Evolutionary conservation across 2,888 invertebrate species (phyloP).

Genomic region (Leucoma salicis): DNA sequence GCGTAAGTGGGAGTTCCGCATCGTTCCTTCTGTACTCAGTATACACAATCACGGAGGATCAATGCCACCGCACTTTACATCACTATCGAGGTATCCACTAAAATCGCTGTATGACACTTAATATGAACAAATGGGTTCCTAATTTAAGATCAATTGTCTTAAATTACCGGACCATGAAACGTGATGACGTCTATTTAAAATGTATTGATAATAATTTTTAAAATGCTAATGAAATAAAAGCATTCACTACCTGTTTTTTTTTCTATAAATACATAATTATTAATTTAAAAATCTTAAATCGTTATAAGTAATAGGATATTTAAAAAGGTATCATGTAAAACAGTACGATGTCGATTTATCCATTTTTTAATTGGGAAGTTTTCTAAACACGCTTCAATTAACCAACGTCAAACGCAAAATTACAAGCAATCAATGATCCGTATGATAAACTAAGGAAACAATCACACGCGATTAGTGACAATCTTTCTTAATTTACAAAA

Average conservation of each 20-base stretch:
- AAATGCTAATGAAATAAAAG: no score
- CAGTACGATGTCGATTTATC: slow-evolving; percentile 1
- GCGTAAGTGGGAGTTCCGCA: slow-evolving; percentile 35
- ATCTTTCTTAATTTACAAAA: no score
- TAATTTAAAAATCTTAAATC: not conserved
- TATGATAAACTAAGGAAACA: slow-evolving; percentile 12
- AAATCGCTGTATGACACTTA: slow-evolving; percentile 49
- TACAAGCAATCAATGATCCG: slow-evolving; percentile 18
- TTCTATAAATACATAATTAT: not conserved
- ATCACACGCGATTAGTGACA: slow-evolving; percentile 11
- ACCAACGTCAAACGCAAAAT: slow-evolving; percentile 17
- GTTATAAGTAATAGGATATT: slow-evolving; percentile 7
- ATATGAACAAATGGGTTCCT: slow-evolving; percentile 66
- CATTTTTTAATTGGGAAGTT: slow-evolving; percentile 17
- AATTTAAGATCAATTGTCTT: slow-evolving; percentile 73
- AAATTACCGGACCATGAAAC: slow-evolving; percentile 46
- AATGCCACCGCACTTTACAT: slow-evolving; percentile 28
- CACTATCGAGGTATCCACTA: slow-evolving; percentile 50
- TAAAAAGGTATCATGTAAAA: slow-evolving; percentile 3
- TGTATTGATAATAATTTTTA: slow-evolving; percentile 26
- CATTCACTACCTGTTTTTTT: no score
- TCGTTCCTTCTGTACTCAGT: slow-evolving; percentile 19
- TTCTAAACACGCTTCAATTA: slow-evolving; percentile 11
- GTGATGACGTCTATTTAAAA: slow-evolving; percentile 37
- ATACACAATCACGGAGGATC: slow-evolving; percentile 33